Conservation (phyloP, 2,113 vertebrate genomes). For the Gadus macrocephalus region DNA sequence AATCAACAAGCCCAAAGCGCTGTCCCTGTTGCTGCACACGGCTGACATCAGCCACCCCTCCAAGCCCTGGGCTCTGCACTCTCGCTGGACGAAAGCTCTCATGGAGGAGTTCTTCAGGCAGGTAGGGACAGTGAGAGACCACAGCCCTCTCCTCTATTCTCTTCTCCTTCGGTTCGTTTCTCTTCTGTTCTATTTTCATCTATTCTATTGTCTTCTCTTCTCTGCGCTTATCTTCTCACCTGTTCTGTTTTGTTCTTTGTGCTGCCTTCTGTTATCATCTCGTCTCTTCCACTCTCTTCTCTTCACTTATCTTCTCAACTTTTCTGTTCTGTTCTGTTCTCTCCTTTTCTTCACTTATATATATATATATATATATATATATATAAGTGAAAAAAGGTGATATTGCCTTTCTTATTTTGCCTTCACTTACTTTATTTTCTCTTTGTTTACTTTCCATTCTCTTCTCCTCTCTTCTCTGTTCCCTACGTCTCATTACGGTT, state of each 20-base stretch:
- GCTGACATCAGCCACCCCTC: conserved; percentile 91
- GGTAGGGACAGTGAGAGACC: conserved; percentile 61
- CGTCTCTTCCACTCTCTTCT: too few relatives aligned
- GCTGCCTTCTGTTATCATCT: too few relatives aligned
- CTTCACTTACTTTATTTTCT: neutral
- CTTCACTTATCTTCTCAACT: too few relatives aligned
- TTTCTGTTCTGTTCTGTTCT: too few relatives aligned
- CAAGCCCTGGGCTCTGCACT: conserved; percentile 85
- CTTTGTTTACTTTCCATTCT: conserved; percentile 10
- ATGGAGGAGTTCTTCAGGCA: conserved; percentile 93
- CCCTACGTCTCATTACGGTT: too few relatives aligned
- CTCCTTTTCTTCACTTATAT: too few relatives aligned
- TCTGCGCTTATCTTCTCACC: neutral
- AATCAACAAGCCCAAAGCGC: conserved; percentile 84
- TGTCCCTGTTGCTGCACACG: conserved; percentile 85
- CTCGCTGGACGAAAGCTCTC: conserved; percentile 85
- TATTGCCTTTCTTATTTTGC: too few relatives aligned
- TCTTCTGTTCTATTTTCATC: neutral
- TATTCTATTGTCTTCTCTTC: neutral
- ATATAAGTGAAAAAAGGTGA: too few relatives aligned
- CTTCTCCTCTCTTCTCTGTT: too few relatives aligned
- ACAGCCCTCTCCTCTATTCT: conserved; percentile 1
- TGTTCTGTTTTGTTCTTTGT: conserved; percentile 3
- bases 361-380: too few relatives aligned
- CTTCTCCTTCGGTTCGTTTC: neutral